Percentiles rank a stretch among this genome's conserved stretches.
These are phyloP conservation scores for Celastrina argiolus DNA, from an alignment of 2,888 invertebrate genomes.

Conservation along the genomic window DNA sequence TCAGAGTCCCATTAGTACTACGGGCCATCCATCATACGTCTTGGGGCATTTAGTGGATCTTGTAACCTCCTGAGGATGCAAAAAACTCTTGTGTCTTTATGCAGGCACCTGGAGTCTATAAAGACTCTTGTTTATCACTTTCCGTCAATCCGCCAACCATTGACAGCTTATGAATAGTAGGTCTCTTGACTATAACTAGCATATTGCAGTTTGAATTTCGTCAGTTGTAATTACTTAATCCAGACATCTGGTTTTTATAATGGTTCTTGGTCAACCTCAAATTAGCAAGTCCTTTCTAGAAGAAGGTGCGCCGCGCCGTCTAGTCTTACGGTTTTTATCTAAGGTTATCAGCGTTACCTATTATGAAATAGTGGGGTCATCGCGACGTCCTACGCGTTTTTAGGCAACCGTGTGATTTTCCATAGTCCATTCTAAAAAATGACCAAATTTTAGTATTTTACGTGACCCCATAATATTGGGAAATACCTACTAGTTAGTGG, in stretches of 20 bases:
- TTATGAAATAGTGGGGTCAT: neutral
- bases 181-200: too few relatives aligned
- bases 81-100: too few relatives aligned
- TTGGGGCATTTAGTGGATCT: too few relatives aligned
- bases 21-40: too few relatives aligned
- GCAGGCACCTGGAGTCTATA: too few relatives aligned
- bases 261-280: neutral
- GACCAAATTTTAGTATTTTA: neutral
- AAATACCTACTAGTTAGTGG: too few relatives aligned
- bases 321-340: neutral
- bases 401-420: neutral
- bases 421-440: neutral
- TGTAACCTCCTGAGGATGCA: too few relatives aligned
- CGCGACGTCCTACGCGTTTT: neutral
- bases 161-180: too few relatives aligned
- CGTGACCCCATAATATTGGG: neutral
- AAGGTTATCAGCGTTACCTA: neutral
- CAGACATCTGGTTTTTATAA: neutral
- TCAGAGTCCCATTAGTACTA: too few relatives aligned
- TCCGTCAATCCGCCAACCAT: too few relatives aligned
- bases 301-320: conserved; percentile 41
- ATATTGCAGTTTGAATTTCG: too few relatives aligned
- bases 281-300: neutral
- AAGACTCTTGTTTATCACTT: too few relatives aligned
- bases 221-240: neutral